Base-by-base conservation (phyloP, 2,888 invertebrate species). In the Dascillus cervinus region DNA sequence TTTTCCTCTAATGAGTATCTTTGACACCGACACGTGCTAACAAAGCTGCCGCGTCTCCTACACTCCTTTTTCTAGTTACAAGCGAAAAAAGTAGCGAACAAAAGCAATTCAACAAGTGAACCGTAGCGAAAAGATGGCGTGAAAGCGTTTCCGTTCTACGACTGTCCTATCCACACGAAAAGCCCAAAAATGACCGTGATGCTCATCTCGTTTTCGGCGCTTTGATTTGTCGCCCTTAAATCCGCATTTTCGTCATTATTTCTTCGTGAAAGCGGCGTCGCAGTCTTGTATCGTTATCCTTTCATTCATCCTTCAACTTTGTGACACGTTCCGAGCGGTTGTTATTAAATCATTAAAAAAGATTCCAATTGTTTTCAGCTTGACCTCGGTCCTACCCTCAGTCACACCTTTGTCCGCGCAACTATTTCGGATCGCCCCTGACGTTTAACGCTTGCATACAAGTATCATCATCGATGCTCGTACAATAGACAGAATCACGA, bases 41-140 rank as follows among this genome's bases (percentile, higher is more conserved):
- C n/a, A n/a, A n/a, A n/a, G n/a, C n/a, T n/a, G n/a, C n/a, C n/a
- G n/a, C n/a, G n/a, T n/a, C n/a, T n/a, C n/a, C n/a, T n/a, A n/a
- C n/a, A n/a, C n/a, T n/a, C n/a, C n/a, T n/a, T n/a, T n/a, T n/a
- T n/a, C n/a, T n/a, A n/a, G n/a, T n/a, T 17, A 17, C 17, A 17
- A 17, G 17, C 17, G 21, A 26, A 34, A 44, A 41, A 37, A 34
- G 41, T 32, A 26, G 24, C 29, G 39, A 44, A 39, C 37, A 41
- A 44, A 41, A 39, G 36, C 41, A 43, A 41, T 41, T 44, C 44
- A 41, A 44, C 44, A 44, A 44, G 41, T 44, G 44, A 44, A 41
- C 37, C 41, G 41, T 44, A n/a, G 20, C 36, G 32, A 31, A 38
- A 29, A 39, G 34, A 34, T 41, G 34, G 39, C 36, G 39, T 41